These are phyloP conservation scores for Neodiprion virginianus DNA, from an alignment of 1,140 invertebrate genomes.

Conservation along the genomic window DNA sequence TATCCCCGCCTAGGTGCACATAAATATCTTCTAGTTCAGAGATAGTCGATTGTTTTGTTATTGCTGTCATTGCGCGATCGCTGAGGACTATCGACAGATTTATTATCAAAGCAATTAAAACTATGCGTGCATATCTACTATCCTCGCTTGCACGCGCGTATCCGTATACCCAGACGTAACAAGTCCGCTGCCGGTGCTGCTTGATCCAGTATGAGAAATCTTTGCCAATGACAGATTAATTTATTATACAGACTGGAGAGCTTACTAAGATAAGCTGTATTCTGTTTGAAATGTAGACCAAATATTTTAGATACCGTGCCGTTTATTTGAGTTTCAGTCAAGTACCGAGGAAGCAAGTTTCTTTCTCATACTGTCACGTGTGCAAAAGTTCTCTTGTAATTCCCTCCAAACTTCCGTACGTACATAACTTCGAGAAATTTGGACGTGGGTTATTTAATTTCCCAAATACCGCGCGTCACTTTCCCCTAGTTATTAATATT, in stretches of 20 bases:
- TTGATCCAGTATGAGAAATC: background rate
- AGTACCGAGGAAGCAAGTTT: too few relatives aligned
- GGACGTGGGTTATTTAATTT: too few relatives aligned
- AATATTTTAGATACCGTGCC: background rate
- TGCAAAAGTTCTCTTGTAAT: too few relatives aligned
- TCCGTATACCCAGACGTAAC: too few relatives aligned
- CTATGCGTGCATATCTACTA: background rate
- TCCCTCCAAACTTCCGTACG: too few relatives aligned
- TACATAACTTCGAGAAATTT: too few relatives aligned
- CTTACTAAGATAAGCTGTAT: background rate
- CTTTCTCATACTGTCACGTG: too few relatives aligned
- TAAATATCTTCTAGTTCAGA: background rate
- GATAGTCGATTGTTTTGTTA: conserved; percentile 7
- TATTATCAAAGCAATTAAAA: conserved; percentile 2
- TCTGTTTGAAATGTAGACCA: background rate
- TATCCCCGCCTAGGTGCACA: background rate
- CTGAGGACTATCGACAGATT: background rate
- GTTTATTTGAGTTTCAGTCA: too few relatives aligned
- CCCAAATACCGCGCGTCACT: too few relatives aligned
- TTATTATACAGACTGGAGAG: background rate
- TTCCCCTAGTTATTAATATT: too few relatives aligned
- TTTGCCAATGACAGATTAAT: background rate
- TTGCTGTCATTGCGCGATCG: background rate
- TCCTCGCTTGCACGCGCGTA: background rate
- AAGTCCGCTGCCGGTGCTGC: too few relatives aligned